A percentile compares a stretch with the other conserved stretches of the same genome.
Evolutionary conservation across 1,140 invertebrate species (phyloP).

Genomic region (Drosophila subobscura): DNA sequence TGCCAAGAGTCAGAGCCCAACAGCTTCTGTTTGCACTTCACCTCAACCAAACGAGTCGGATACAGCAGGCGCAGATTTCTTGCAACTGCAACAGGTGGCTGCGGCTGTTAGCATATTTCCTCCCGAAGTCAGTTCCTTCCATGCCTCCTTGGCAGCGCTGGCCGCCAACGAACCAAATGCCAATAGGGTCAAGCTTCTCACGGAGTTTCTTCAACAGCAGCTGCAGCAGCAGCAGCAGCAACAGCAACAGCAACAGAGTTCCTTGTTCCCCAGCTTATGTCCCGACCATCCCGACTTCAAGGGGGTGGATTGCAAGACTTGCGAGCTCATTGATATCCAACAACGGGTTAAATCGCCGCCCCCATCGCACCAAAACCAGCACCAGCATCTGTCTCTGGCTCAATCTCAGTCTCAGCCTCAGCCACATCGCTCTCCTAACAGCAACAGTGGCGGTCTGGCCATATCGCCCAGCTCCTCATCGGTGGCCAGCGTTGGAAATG

Average conservation of each 20-base stretch:
- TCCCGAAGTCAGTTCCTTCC: constrained; percentile 68
- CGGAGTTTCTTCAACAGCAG: constrained; percentile 78
- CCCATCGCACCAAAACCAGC: constrained; percentile 20
- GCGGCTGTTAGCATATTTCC: constrained; percentile 29
- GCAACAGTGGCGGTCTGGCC: constrained; percentile 67
- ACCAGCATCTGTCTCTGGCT: constrained; percentile 24
- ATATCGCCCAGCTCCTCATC: constrained; percentile 86
- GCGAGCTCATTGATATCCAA: constrained; percentile 72
- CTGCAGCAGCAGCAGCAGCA: constrained; percentile 64
- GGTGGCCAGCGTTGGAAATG: constrained; percentile 75
- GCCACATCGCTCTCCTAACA: constrained; percentile 66
- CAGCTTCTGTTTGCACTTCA: constrained; percentile 13
- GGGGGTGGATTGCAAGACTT: constrained; percentile 77
- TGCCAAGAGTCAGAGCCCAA: constrained; percentile 14
- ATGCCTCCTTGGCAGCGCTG: constrained; percentile 69
- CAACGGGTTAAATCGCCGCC: constrained; percentile 64
- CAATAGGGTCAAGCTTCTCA: constrained; percentile 72
- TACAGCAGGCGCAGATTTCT: constrained; percentile 51
- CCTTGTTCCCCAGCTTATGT: constrained; percentile 73
- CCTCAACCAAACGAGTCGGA: constrained; percentile 36
- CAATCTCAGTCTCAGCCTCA: constrained; percentile 46
- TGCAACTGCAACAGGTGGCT: constrained; percentile 47
- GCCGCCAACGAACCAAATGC: constrained; percentile 68
- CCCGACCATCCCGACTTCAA: constrained; percentile 76
- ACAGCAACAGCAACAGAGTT: constrained; percentile 48